Evolutionary conservation across 2,113 vertebrate species (phyloP).

Genomic region (Dasyprocta punctata): DNA sequence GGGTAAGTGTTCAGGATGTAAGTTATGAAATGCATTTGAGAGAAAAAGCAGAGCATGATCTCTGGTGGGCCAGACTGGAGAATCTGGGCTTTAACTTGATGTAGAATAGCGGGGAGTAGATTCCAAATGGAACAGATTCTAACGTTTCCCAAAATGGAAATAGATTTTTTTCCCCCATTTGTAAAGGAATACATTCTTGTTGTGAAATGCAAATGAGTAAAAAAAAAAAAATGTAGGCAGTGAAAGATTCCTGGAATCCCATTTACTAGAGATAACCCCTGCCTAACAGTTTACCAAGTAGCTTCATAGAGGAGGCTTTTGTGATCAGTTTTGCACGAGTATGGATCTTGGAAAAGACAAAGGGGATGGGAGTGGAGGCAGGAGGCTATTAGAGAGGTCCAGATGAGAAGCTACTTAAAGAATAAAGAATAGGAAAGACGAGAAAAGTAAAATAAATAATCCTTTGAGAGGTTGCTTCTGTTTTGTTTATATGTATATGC

Average conservation of each 20-base stretch:
- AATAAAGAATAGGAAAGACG: background rate
- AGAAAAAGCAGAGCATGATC: background rate
- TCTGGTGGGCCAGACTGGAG: background rate
- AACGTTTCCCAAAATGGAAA: conserved; percentile 1
- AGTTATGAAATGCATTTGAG: background rate
- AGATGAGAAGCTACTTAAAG: background rate
- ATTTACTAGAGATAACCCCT: background rate
- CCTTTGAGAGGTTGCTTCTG: conserved; percentile 25
- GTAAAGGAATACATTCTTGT: conserved; percentile 35
- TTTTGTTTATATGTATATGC: background rate
- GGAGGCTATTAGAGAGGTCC: background rate
- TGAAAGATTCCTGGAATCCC: background rate
- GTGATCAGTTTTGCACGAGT: background rate
- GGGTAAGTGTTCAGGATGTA: background rate
- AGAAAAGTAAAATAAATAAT: no score
- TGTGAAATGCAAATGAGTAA: background rate
- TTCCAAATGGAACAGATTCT: conserved; percentile 12
- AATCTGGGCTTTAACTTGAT: conserved; percentile 49
- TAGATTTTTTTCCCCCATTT: background rate
- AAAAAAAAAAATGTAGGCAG: background rate
- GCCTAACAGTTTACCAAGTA: background rate
- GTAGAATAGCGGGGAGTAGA: background rate
- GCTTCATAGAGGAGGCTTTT: background rate
- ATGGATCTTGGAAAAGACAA: background rate
- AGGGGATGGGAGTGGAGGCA: background rate